Evolutionary conservation across 1,140 invertebrate species (phyloP), one percentile per base, ranked within the genome.

Genomic region (Maconellicoccus hirsutus): DNA sequence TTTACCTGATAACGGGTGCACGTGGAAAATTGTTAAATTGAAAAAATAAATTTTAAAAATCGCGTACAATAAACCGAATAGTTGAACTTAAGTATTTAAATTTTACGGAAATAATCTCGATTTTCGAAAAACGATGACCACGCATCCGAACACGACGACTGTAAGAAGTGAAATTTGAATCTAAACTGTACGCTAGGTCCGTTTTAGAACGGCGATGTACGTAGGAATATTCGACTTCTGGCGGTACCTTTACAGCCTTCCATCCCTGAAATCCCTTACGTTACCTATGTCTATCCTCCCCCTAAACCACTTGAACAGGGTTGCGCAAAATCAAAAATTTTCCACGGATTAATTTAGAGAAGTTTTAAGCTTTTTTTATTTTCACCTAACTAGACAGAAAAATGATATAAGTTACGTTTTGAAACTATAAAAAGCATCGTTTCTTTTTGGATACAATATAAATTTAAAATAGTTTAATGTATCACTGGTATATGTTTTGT

Each of bases 141-240:
- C 16, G 42, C n/a, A 52, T 16, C 42, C 42, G 42, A 52, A 52
- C n/a, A 52, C n/a, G n/a, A 19, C 42, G 42, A 52, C 42, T 52
- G 42, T 16, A 52, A 52, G 6, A 16, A 52, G n/a, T 52, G 42
- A 52, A 52, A 52, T 52, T 52, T 16, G 42, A 52, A 52, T 52
- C 42, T 52, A 16, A 52, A 52, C 42, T 52, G 42, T 52, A 52
- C 6, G n/a, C 42, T 52, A 52, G 42, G 42, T 52, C 42, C 42
- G 42, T 52, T 4, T 52, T 52, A 52, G 42, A 52, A 52, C n/a
- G 42, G 6, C 6, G 42, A 52, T 52, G n/a, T 52, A 6, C n/a
- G n/a, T n/a, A n/a, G n/a, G n/a, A n/a, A n/a, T 52, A 52, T 52
- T 52, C 42, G 42, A 52, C 42, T 52, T 52, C 42, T 52, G 42